Base-by-base conservation (phyloP, 2,888 invertebrate species). In the Gymnosoma rotundatum region DNA sequence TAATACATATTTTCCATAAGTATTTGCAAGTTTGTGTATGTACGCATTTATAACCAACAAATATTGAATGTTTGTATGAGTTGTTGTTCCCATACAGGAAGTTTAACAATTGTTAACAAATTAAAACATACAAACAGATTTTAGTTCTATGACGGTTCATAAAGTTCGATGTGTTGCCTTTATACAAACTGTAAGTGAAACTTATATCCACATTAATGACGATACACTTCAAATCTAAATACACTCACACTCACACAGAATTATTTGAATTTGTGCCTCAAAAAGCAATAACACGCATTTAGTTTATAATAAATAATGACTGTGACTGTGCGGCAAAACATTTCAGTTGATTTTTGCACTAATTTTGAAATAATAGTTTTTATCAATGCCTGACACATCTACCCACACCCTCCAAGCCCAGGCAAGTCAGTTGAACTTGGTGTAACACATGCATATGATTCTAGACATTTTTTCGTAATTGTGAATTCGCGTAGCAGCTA, bases 101-200 rank as follows among this genome's bases (percentile, higher is more conserved):
- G 74, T 78, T 56, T 64, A 78, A 84, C 78, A 81, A 81, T 81
- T 84, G 84, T 76, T 81, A 84, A 84, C 84, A 84, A 84, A 84
- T 84, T 84, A 70, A 54, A 66, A 78, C 74, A 81, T 54, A 74
- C 78, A 70, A 70, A 42, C 69, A 69, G 50, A 78, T 67, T 78
- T 73, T 61, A 81, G 42, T 74, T 36, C 32, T 20, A 61, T 63
- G 63, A 70, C 45, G 50, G 36, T 18, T 52, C 20, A 66, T 32
- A 67, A 73, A 61, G 67, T 61, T 48, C 48, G 14, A 38, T 42
- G 12, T 48, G 16, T 45, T 18, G 42, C 42, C 12, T 42, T 42
- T 8, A 10, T 2, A 42, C 42, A 10, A 4, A 42, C 12, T 42
- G 10, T 20, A 32, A 38, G 25, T 21, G 1, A 38, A 60, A 45